Evolutionary conservation across 2,888 invertebrate species (phyloP).

Genomic region (Dicroscelio sp.): DNA sequence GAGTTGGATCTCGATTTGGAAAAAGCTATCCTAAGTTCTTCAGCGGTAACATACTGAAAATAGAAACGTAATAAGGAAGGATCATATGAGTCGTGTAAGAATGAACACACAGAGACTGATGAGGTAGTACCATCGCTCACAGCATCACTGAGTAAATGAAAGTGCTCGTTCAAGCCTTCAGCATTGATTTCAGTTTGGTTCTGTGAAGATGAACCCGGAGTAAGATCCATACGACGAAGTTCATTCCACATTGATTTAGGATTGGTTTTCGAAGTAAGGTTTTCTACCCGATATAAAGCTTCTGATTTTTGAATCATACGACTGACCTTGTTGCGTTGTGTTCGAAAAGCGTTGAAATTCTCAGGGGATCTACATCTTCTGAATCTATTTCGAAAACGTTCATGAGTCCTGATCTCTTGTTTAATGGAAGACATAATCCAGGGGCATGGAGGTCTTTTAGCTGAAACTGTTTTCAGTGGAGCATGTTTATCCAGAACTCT

Average conservation of each 20-base stretch:
- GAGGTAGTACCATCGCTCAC: no score
- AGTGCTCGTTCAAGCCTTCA: neutral
- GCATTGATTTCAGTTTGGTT: neutral
- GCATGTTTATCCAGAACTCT: neutral
- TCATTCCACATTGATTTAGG: neutral
- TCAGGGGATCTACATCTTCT: neutral
- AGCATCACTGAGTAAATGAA: no score
- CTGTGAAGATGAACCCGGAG: neutral
- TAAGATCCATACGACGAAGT: neutral
- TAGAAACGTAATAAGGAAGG: no score
- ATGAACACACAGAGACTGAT: no score
- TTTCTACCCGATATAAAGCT: neutral
- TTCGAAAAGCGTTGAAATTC: neutral
- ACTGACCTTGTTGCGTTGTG: neutral
- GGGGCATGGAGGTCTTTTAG: slow-evolving; percentile 4
- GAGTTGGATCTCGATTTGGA: neutral
- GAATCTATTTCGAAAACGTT: neutral
- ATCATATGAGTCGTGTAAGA: no score
- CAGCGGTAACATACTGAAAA: no score
- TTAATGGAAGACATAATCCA: neutral
- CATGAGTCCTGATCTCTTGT: neutral
- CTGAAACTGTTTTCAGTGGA: neutral
- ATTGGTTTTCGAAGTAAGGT: neutral
- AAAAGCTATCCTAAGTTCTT: neutral
- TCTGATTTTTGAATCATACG: neutral